A percentile compares a stretch with the other conserved stretches of the same genome.
Conservation (phyloP, 2,113 vertebrate genomes). For the Typhlomys cinereus region DNA sequence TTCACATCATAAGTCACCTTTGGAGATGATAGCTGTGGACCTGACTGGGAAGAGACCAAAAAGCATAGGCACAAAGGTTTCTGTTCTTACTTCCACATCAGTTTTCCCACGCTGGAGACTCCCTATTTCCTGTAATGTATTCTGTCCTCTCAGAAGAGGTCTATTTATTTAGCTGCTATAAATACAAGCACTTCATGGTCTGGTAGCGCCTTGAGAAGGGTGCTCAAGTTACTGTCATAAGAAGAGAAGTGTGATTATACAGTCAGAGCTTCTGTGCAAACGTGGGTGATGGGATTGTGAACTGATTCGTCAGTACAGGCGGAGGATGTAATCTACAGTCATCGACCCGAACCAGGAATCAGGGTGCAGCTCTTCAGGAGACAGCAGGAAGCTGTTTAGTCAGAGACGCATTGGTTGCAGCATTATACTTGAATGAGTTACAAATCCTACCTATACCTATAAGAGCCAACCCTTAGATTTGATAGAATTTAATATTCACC, state of each 20-base stretch:
- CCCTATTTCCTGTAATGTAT: conserved; percentile 27
- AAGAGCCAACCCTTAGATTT: neutral
- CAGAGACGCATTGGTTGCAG: neutral
- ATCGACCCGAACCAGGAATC: neutral
- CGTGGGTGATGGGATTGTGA: neutral
- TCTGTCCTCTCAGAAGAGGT: neutral
- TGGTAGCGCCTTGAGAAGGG: conserved; percentile 53
- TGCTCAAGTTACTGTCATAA: conserved; percentile 44
- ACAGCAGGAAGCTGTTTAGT: neutral
- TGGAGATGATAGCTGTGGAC: neutral
- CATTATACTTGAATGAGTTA: neutral
- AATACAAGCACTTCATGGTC: conserved; percentile 35
- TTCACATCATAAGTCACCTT: neutral
- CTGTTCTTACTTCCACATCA: neutral
- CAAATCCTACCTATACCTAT: neutral
- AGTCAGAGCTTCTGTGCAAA: neutral
- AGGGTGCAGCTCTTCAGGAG: neutral
- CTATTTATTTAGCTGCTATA: conserved; percentile 63
- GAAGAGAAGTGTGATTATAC: neutral
- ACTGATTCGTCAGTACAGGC: neutral
- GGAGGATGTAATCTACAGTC: too few species aligned
- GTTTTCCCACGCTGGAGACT: neutral
- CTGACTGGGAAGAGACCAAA: neutral
- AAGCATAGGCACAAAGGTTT: neutral
- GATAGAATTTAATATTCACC: neutral